These are phyloP conservation scores for Nylanderia fulva DNA, from an alignment of 1,140 invertebrate genomes.

Conservation along the genomic window DNA sequence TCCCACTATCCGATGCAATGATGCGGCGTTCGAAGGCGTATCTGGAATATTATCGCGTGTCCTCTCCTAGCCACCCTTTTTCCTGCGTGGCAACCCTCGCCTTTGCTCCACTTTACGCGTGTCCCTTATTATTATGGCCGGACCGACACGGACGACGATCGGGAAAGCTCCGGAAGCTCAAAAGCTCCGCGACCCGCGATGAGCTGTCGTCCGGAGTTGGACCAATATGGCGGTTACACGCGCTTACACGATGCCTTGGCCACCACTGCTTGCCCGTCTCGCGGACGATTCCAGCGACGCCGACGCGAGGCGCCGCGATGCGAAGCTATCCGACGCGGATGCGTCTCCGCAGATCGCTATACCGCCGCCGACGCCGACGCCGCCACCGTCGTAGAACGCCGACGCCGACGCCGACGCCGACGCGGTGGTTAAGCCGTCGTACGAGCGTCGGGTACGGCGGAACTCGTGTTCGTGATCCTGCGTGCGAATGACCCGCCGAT, in stretches of 20 bases:
- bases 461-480: constrained; percentile 69
- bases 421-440: constrained; percentile 39
- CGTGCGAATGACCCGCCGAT: constrained; percentile 73
- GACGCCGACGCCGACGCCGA: constrained; percentile 30
- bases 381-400: constrained; percentile 59
- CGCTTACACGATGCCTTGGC: constrained; percentile 67
- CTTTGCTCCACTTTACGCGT: constrained; percentile 34
- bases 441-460: background rate
- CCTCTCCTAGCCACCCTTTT: constrained; percentile 47
- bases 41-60: constrained; percentile 54
- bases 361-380: constrained; percentile 62
- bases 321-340: constrained; percentile 69
- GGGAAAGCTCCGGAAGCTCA: background rate
- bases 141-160: constrained; percentile 10
- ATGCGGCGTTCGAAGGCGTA: constrained; percentile 54
- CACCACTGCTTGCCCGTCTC: constrained; percentile 65
- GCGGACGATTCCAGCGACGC: constrained; percentile 68
- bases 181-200: constrained; percentile 46
- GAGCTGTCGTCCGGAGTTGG: constrained; percentile 58
- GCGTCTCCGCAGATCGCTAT: constrained; percentile 49
- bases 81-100: background rate
- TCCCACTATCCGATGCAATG: constrained; percentile 44
- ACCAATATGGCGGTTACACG: constrained; percentile 72
- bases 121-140: constrained; percentile 28
- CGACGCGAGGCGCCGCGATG: constrained; percentile 76